phyloP scores from a whole-genome alignment of 2,888 invertebrate genomes.

The Tinea pellionella region DNA sequence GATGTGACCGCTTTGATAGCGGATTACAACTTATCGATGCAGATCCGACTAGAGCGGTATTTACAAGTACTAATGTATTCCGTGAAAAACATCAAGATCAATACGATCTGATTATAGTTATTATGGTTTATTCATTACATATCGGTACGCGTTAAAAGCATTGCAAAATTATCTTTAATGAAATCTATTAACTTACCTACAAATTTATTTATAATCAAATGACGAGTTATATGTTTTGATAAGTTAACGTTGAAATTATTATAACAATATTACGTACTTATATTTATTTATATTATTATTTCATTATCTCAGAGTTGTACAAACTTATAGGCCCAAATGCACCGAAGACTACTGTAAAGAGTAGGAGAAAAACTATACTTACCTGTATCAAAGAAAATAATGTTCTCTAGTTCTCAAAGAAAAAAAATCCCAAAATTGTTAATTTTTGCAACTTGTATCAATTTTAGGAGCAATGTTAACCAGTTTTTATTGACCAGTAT shows the following conservation, averaged over 20 bases:
- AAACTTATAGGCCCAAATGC: too few relatives aligned
- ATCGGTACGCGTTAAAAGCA: background rate
- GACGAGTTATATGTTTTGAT: background rate
- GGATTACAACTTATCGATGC: background rate
- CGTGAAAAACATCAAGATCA: conserved; percentile 2
- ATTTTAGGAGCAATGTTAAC: too few relatives aligned
- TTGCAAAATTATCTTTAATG: background rate
- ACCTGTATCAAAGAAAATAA: too few relatives aligned
- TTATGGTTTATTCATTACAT: background rate
- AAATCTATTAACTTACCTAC: background rate
- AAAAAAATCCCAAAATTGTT: too few relatives aligned
- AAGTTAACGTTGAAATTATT: background rate
- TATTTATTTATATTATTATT: too few relatives aligned
- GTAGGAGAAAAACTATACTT: too few relatives aligned
- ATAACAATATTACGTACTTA: too few relatives aligned
- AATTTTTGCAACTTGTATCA: too few relatives aligned
- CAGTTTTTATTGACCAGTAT: too few relatives aligned
- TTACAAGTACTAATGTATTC: conserved; percentile 9
- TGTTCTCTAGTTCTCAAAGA: too few relatives aligned
- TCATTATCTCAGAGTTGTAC: too few relatives aligned
- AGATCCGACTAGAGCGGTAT: conserved; percentile 10
- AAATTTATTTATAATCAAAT: background rate
- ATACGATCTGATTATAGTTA: background rate
- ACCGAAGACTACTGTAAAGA: too few relatives aligned
- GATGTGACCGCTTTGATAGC: conserved; percentile 37